Evolutionary conservation across 2,797 vertebrate genomes (phyloP), one percentile per base, ranked within the genome.

Genomic region (Sebastes cheni): DNA sequence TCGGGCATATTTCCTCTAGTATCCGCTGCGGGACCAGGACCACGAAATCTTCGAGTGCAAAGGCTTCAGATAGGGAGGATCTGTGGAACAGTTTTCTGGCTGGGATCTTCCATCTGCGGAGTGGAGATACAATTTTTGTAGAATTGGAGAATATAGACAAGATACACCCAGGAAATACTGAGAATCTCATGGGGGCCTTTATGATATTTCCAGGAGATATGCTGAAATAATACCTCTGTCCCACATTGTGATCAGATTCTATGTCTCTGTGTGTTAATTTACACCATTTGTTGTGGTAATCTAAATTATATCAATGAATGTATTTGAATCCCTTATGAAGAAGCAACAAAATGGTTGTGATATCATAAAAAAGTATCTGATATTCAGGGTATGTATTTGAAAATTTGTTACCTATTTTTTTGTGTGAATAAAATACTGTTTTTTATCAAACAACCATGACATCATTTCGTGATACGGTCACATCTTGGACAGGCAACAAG

Each of bases 171-270:
- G 91, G 83, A 42, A 0, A 16, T 1, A 18, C 42, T 1, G 85
- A 91, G 11, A 94, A 93, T 86, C 89, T 92, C 66, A 88, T 96
- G 82, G 95, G 95, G 1, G 93, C 93, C 18, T 95, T 95, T 27
- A 93, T 93, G 94, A 70, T 96, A 50, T 89, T 2, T 58, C 30
- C 86, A 52, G 29, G 18, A 20, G n/a, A 32, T n/a, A 13, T 7
- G n/a, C 58, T 8, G 58, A n/a, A 6, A 2, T 46, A 67, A 65
- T 2, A 1, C 10, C 4, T 69, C 16, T 66, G 22, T 34, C 12
- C 30, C 29, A 6, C 20, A 27, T 34, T 50, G 5, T 52, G 39
- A 69, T 20, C 52, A 64, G 36, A 72, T 46, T 80, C 13, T 77
- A 8, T 65, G 23, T 55, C 34, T 80, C 16, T 75, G 7, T 71